Evolutionary conservation across 1,140 invertebrate species (phyloP), one percentile per base, ranked within the genome.

Genomic region (Trialeurodes vaporariorum): DNA sequence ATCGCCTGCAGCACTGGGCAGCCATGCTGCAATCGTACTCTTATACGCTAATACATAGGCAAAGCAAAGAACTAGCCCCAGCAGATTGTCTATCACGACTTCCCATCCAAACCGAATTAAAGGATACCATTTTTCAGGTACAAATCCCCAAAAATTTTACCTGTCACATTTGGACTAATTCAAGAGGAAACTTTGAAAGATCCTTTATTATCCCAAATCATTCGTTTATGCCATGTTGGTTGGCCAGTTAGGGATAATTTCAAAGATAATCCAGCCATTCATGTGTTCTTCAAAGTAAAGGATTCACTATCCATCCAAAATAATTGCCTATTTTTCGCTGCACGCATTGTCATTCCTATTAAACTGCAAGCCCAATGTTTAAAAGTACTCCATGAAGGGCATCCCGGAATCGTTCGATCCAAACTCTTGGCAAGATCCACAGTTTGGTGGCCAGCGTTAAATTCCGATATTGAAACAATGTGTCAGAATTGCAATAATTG

Each of bases 361-460:
- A 58, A 49, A 12, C 60, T 77, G 25, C 27, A 69, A 63, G 40
- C n/a, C n/a, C n/a, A n/a, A n/a, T n/a, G n/a, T n/a, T n/a, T n/a
- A n/a, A 60, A 73, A 61, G 58, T 73, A 63, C 64, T 79, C 11
- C 75, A 79, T 73, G 40, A 64, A 17, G 71, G 63, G 21, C 77
- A 79, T 64, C 67, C 72, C 17, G 77, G 77, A 9, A 73, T 78
- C 17, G 71, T 73, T 5, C 69, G 70, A 58, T 79, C 77, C 74
- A 81, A 80, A 70, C 62, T 70, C 0, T 59, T 77, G 5, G 78
- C 77, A 12, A 25, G 75, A 25, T 69, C 61, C 23, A 71, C 75
- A 65, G 69, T 77, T 24, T 79, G 74, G 73, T 80, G 75, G 74
- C 74, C 73, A 22, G 69, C 70, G 12, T 72, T 80, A 0, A 74